phyloP scores from a whole-genome alignment of 2,113 vertebrate species.

The Telmatochromis sp. region DNA sequence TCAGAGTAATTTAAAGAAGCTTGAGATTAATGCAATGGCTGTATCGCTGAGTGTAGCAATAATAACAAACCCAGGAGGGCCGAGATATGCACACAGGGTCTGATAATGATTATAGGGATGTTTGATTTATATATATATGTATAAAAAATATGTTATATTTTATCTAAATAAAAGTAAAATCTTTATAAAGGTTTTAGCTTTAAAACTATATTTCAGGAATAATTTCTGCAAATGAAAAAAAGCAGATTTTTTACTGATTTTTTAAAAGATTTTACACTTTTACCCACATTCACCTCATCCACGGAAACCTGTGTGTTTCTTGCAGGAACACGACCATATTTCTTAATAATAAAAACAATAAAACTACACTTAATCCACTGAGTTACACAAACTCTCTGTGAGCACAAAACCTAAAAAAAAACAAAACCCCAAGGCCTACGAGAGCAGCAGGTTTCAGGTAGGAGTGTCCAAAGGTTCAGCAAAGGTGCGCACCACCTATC shows the following conservation, averaged over 20 bases:
- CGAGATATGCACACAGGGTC: neutral
- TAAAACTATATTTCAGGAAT: neutral
- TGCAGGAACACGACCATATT: neutral
- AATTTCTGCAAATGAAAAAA: neutral
- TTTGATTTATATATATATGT: neutral
- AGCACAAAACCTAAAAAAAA: neutral
- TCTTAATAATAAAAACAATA: neutral
- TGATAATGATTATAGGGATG: neutral
- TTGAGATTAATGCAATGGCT: neutral
- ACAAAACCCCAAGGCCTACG: neutral
- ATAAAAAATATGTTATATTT: neutral
- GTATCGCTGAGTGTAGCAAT: neutral
- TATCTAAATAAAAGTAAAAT: neutral
- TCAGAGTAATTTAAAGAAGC: neutral
- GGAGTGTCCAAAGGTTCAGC: constrained; percentile 36
- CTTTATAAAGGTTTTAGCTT: neutral
- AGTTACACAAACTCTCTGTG: neutral
- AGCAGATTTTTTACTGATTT: neutral
- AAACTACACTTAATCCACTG: neutral
- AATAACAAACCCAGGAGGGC: neutral
- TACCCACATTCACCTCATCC: neutral
- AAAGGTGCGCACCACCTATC: constrained; percentile 43
- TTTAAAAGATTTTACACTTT: neutral
- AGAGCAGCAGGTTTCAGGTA: constrained; percentile 49
- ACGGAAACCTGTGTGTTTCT: neutral